A percentile compares a stretch with the other conserved stretches of the same genome.
phyloP scores from a whole-genome alignment of 2,888 invertebrate species.

The Drepanosiphum platanoidis region DNA sequence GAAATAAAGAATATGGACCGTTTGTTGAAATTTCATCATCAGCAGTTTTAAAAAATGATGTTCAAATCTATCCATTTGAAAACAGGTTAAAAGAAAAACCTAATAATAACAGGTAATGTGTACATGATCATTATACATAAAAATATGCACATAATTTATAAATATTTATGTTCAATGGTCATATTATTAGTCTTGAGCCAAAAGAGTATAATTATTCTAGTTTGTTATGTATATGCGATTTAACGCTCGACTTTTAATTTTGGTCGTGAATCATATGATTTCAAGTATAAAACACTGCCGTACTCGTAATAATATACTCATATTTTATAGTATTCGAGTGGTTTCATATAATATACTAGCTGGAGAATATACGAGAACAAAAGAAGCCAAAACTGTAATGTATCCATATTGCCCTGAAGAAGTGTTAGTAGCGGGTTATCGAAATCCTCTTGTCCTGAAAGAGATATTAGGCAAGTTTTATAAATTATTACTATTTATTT shows the following conservation, averaged over 20 bases:
- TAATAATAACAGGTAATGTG: slow-evolving; percentile 30
- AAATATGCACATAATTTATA: slow-evolving; percentile 32
- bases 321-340: slow-evolving; percentile 76
- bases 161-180: slow-evolving; percentile 7
- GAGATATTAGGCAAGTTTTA: slow-evolving; percentile 78
- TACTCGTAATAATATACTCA: not conserved
- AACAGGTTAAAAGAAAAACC: slow-evolving; percentile 71
- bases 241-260: not conserved
- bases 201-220: no score
- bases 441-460: slow-evolving; percentile 84
- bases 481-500: slow-evolving; percentile 18
- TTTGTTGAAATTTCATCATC: slow-evolving; percentile 73
- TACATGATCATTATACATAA: slow-evolving; percentile 24
- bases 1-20: slow-evolving; percentile 70
- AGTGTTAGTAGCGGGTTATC: slow-evolving; percentile 83
- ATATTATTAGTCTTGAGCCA: no score
- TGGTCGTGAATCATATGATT: not conserved
- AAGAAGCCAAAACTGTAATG: slow-evolving; percentile 76
- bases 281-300: not conserved
- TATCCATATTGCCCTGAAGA: slow-evolving; percentile 87
- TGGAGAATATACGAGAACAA: slow-evolving; percentile 89
- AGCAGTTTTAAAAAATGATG: slow-evolving; percentile 76
- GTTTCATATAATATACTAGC: slow-evolving; percentile 92
- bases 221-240: slow-evolving; percentile 63
- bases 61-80: slow-evolving; percentile 84